A percentile compares a stretch with the other conserved stretches of the same genome.
Conservation (phyloP, 2,797 vertebrate genomes). For the Heliangelus exortis region DNA sequence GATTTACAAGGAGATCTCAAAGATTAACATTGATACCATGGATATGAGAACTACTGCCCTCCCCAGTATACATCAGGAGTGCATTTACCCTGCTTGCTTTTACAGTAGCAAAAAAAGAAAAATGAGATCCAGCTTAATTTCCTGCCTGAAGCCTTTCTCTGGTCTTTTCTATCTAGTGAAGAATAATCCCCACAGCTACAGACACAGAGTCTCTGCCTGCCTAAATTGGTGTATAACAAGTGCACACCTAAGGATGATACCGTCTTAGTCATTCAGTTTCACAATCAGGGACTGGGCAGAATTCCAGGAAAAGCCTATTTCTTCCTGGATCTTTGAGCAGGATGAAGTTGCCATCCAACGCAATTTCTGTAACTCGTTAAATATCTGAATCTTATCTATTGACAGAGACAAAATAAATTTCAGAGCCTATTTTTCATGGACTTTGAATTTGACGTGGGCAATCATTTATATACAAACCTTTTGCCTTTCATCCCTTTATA, state of each 20-base stretch:
- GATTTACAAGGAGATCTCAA: background rate
- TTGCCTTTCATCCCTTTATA: background rate
- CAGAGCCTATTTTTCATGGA: background rate
- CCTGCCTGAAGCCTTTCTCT: background rate
- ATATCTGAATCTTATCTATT: background rate
- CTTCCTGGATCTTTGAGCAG: background rate
- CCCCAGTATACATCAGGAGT: background rate
- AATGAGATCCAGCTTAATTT: background rate
- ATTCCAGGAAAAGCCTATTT: background rate
- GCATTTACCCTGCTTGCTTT: background rate
- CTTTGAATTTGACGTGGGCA: background rate
- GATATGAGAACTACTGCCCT: background rate
- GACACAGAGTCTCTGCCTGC: slow-evolving; percentile 5
- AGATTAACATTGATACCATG: background rate
- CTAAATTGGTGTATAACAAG: background rate
- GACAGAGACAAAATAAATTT: background rate
- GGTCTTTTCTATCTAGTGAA: background rate
- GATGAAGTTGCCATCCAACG: background rate
- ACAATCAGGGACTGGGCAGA: background rate
- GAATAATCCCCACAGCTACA: slow-evolving; percentile 7
- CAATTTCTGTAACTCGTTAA: background rate
- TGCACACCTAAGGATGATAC: background rate
- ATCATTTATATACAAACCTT: background rate
- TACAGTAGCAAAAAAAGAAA: background rate
- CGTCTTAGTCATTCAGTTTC: background rate